A percentile compares a stretch with the other conserved stretches of the same genome.
These are phyloP conservation scores for Platysteira castanea DNA, from an alignment of 2,113 vertebrate species.

Conservation along the genomic window DNA sequence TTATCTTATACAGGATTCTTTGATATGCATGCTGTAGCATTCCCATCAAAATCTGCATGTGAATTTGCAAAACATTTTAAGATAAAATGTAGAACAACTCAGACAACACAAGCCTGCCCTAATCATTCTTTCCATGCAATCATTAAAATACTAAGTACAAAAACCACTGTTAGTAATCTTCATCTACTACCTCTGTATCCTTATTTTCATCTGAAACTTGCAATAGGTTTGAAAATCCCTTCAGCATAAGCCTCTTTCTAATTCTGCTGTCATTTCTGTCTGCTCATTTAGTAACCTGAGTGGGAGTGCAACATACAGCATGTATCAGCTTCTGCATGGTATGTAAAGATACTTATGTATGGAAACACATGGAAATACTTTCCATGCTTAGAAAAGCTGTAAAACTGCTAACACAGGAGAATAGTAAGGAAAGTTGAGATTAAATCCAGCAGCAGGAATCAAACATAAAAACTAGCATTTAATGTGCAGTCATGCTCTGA, in stretches of 20 bases:
- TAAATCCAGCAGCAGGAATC: neutral
- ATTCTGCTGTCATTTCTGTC: neutral
- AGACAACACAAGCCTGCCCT: neutral
- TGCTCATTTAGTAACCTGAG: neutral
- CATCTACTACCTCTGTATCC: neutral
- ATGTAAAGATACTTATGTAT: neutral
- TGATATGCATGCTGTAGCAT: neutral
- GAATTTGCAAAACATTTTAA: neutral
- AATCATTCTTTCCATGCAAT: neutral
- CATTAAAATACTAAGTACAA: neutral
- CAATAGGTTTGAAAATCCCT: neutral
- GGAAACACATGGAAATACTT: neutral
- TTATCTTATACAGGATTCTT: neutral
- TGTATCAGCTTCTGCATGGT: neutral
- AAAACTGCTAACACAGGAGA: neutral
- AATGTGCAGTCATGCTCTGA: neutral
- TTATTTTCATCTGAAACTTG: neutral
- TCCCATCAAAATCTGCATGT: neutral
- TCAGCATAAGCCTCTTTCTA: neutral
- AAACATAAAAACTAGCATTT: accelerated
- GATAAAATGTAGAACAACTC: neutral
- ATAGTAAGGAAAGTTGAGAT: neutral
- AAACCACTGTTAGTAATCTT: neutral
- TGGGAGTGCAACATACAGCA: neutral
- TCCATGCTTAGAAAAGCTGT: neutral